These are phyloP conservation scores for Cavia porcellus DNA, from an alignment of 2,113 vertebrate species.

Conservation along the genomic window DNA sequence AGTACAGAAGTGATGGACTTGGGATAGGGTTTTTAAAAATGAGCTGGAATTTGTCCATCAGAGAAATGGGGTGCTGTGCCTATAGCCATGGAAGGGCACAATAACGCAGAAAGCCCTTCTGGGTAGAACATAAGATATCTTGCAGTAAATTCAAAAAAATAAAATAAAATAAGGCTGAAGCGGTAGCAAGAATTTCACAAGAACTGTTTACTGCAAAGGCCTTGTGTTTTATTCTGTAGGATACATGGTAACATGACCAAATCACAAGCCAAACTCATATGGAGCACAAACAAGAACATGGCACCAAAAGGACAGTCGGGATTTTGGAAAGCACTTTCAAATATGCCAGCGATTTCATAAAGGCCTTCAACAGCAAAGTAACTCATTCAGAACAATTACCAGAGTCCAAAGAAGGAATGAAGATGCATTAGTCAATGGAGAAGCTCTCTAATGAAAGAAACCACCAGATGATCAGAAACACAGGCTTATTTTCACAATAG, in stretches of 20 bases:
- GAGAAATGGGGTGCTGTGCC: not conserved
- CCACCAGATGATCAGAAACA: not conserved
- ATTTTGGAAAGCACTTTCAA: slow-evolving; percentile 54
- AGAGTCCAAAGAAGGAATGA: not conserved
- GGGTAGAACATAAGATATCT: not conserved
- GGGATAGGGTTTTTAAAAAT: slow-evolving; percentile 36
- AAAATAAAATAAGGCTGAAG: not conserved
- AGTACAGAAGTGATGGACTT: not conserved
- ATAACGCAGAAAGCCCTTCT: not conserved
- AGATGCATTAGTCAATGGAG: not conserved
- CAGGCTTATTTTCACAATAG: not conserved
- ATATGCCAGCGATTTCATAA: slow-evolving; percentile 53
- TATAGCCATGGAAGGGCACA: not conserved
- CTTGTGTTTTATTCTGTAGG: not conserved
- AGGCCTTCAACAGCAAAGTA: not conserved
- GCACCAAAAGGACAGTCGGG: not conserved
- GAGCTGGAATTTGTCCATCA: not conserved
- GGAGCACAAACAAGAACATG: not conserved
- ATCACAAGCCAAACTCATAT: not conserved
- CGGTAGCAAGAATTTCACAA: not conserved
- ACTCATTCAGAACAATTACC: slow-evolving; percentile 40
- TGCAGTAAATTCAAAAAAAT: not conserved
- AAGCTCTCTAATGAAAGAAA: not conserved
- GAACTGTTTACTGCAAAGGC: not conserved
- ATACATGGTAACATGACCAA: not conserved